phyloP scores from a whole-genome alignment of 2,888 invertebrate genomes.

The Drosophila dives region DNA sequence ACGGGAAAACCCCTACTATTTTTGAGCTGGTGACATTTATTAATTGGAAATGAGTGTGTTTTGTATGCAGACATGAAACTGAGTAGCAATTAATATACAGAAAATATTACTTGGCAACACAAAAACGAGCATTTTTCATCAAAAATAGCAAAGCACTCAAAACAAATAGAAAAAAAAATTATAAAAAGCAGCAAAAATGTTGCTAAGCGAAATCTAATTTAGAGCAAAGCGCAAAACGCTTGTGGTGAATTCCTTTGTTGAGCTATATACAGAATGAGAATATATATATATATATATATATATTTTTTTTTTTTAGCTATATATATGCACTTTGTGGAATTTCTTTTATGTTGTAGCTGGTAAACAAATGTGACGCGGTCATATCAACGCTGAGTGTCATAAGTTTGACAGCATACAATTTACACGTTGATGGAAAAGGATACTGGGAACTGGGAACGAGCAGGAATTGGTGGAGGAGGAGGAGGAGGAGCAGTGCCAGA shows the following conservation, averaged over 20 bases:
- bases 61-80: constrained; percentile 59
- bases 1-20: constrained; percentile 29
- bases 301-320: constrained; percentile 12
- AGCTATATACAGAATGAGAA: not conserved
- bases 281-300: constrained; percentile 6
- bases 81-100: constrained; percentile 72
- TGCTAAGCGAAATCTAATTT: constrained; percentile 75
- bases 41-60: constrained; percentile 71
- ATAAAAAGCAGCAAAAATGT: constrained; percentile 11
- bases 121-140: not conserved
- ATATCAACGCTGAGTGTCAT: constrained; percentile 74
- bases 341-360: constrained; percentile 27
- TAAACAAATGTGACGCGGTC: constrained; percentile 59
- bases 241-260: constrained; percentile 30
- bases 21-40: constrained; percentile 65
- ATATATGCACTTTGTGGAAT: constrained; percentile 34
- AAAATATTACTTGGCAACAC: constrained; percentile 28
- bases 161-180: constrained; percentile 39
- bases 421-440: constrained; percentile 82
- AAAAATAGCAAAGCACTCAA: constrained; percentile 29
- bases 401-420: constrained; percentile 80
- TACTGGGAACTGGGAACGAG: constrained; percentile 35
- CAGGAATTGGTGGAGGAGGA: not conserved
- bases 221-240: constrained; percentile 54
- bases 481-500: constrained; percentile 16